phyloP scores from a whole-genome alignment of 2,888 invertebrate genomes.

The Drosophila putrida region DNA sequence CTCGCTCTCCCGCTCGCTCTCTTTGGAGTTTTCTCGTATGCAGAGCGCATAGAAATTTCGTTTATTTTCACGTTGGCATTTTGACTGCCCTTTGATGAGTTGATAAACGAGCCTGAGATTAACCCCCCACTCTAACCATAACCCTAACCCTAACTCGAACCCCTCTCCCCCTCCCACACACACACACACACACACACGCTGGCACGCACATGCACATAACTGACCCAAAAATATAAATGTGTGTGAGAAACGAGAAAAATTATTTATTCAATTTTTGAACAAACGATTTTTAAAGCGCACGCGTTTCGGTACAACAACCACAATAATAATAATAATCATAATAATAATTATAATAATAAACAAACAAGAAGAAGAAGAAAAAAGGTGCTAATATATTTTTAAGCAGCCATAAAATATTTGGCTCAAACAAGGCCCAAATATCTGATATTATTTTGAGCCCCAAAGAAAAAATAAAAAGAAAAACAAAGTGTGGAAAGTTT shows the following conservation, averaged over 20 bases:
- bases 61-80: constrained; percentile 71
- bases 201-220: constrained; percentile 14
- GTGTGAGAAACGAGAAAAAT: constrained; percentile 34
- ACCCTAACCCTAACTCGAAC: constrained; percentile 1
- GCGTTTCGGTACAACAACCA: constrained; percentile 45
- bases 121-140: background rate
- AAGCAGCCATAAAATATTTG: constrained; percentile 51
- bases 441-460: constrained; percentile 13
- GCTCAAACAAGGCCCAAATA: constrained; percentile 38
- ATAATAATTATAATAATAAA: constrained; percentile 20
- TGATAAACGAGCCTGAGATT: constrained; percentile 61
- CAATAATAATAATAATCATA: constrained; percentile 17
- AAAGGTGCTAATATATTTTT: constrained; percentile 69
- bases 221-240: constrained; percentile 30
- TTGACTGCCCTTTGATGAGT: constrained; percentile 75
- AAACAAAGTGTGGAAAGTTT: constrained; percentile 51
- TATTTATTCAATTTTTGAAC: constrained; percentile 37
- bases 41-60: constrained; percentile 59
- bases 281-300: constrained; percentile 46
- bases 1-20: background rate
- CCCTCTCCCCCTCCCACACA: background rate
- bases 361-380: constrained; percentile 37
- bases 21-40: constrained; percentile 25
- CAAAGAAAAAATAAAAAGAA: constrained; percentile 9
- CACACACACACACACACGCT: constrained; percentile 9